Evolutionary conservation across 2,113 vertebrate species (phyloP).

Genomic region (Bothrops jararaca): DNA sequence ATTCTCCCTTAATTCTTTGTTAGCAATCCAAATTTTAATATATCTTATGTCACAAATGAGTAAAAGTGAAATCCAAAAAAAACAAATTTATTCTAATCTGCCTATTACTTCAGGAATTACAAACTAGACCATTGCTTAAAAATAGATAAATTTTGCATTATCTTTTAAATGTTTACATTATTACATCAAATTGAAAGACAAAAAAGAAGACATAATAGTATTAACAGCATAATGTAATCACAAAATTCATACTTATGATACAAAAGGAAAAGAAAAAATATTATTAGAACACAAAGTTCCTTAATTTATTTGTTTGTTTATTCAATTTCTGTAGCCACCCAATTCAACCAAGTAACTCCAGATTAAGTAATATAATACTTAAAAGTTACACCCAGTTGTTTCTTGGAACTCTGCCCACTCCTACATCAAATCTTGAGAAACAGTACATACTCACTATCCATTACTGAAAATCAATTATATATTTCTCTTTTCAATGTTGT

Average conservation of each 20-base stretch:
- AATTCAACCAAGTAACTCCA: no score
- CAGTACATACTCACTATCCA: no score
- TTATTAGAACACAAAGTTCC: background rate
- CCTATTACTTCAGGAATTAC: background rate
- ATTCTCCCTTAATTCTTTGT: no score
- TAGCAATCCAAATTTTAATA: background rate
- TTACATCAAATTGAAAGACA: background rate
- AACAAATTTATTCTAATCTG: background rate
- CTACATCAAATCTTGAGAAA: no score
- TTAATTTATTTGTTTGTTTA: no score
- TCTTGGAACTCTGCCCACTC: no score
- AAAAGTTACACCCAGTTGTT: no score
- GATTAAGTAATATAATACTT: no score
- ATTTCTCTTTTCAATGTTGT: no score
- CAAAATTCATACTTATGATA: background rate
- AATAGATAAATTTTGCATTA: background rate
- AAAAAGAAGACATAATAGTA: background rate
- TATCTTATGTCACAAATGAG: background rate
- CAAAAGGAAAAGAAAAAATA: background rate
- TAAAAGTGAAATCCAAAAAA: background rate
- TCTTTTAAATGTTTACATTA: background rate
- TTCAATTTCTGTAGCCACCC: no score
- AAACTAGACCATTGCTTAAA: background rate
- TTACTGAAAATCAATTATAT: no score
- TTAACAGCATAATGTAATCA: background rate